Evolutionary conservation across 2,797 vertebrate species (phyloP).

Genomic region (Lacerta bilineata): DNA sequence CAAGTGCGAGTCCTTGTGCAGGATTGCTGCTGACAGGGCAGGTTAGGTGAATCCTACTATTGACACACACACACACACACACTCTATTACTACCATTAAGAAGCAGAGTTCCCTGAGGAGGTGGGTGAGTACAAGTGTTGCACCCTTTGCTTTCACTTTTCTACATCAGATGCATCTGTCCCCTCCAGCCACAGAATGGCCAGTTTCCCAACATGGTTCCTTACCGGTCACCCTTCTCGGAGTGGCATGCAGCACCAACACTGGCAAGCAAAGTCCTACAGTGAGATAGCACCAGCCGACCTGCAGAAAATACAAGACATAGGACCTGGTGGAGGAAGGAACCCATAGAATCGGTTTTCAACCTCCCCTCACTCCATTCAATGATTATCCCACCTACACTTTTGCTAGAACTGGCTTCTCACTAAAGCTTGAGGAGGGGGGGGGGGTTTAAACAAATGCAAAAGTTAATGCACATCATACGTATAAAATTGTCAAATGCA

Average conservation of each 20-base stretch:
- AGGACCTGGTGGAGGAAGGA: not conserved
- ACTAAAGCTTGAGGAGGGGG: not conserved
- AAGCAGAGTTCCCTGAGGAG: not conserved
- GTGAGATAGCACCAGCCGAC: constrained; percentile 85
- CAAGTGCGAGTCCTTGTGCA: no score
- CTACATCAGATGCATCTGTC: fast-evolving
- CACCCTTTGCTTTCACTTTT: fast-evolving
- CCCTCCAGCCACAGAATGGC: not conserved
- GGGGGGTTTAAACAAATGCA: no score
- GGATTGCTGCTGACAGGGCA: no score
- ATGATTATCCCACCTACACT: not conserved
- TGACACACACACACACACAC: not conserved
- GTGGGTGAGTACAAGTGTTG: not conserved
- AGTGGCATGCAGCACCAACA: constrained; percentile 95
- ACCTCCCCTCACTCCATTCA: not conserved
- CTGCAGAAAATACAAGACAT: constrained; percentile 75
- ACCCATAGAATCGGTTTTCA: not conserved
- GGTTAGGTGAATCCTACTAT: not conserved
- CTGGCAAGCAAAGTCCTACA: constrained; percentile 90
- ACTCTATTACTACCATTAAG: not conserved
- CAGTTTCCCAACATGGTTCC: constrained; percentile 10
- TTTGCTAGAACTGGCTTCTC: not conserved
- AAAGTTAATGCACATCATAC: not conserved
- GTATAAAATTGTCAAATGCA: not conserved
- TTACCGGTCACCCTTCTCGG: constrained; percentile 88